phyloP scores from a whole-genome alignment of 1,140 invertebrate genomes.

The Melipona quadrifasciata region DNA sequence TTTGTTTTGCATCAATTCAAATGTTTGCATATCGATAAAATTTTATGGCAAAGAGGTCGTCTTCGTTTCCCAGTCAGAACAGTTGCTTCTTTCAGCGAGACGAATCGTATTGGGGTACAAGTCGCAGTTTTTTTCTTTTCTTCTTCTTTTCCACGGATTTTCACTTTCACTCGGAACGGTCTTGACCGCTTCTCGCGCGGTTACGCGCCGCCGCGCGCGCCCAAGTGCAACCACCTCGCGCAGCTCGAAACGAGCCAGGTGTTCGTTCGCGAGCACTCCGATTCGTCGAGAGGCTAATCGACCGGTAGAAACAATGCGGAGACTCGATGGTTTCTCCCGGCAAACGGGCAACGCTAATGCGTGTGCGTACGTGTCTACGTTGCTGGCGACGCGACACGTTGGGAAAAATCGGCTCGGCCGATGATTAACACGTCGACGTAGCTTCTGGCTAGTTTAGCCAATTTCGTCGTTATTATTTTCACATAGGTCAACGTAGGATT shows the following conservation, averaged over 20 bases:
- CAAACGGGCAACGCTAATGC: neutral
- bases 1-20: too few relatives aligned
- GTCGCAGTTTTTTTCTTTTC: too few relatives aligned
- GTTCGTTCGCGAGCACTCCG: slow-evolving; percentile 6
- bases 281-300: neutral
- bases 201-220: neutral
- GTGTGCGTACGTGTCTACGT: neutral
- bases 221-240: neutral
- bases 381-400: neutral
- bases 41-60: too few relatives aligned
- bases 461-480: too few relatives aligned
- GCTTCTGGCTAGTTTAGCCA: neutral
- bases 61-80: too few relatives aligned
- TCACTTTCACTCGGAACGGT: slow-evolving; percentile 35
- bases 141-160: slow-evolving; percentile 4
- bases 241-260: neutral
- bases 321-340: neutral
- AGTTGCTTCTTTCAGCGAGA: too few relatives aligned
- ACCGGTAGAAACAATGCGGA: neutral
- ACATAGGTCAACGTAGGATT: too few relatives aligned
- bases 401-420: neutral
- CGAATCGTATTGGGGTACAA: too few relatives aligned
- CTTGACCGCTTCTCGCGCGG: slow-evolving; percentile 18
- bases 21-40: too few relatives aligned
- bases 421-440: slow-evolving; percentile 4